phyloP scores from a whole-genome alignment of 2,888 invertebrate species.

The Sturmia bella region DNA sequence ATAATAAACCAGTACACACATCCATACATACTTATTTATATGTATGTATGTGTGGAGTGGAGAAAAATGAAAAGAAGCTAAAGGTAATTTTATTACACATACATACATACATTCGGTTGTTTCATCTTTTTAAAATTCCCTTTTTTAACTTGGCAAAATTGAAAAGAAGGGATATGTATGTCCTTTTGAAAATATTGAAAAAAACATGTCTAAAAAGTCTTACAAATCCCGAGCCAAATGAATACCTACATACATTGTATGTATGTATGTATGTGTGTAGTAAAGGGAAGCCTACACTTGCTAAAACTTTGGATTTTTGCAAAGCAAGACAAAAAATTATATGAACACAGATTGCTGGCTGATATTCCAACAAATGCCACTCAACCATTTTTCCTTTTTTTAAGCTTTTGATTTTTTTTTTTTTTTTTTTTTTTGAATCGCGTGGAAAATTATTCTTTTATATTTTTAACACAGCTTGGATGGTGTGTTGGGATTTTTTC shows the following conservation, averaged over 20 bases:
- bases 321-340: conserved; percentile 36
- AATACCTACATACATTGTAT: no score
- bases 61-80: no score
- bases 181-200: conserved; percentile 44
- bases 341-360: conserved; percentile 28
- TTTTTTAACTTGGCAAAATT: conserved; percentile 49
- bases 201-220: conserved; percentile 13
- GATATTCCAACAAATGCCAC: conserved; percentile 62
- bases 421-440: conserved; percentile 51
- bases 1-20: conserved; percentile 49
- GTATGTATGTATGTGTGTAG: background rate
- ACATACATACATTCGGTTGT: conserved; percentile 1
- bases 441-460: conserved; percentile 65
- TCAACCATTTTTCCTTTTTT: conserved; percentile 44
- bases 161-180: conserved; percentile 34
- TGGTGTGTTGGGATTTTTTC: conserved; percentile 61
- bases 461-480: conserved; percentile 59
- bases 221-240: no score
- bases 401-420: conserved; percentile 56
- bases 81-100: background rate
- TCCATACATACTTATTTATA: background rate
- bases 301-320: conserved; percentile 59
- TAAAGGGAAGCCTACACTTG: conserved; percentile 39
- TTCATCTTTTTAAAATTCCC: conserved; percentile 23
- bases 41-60: background rate